These are phyloP conservation scores for Telenomus remus DNA, from an alignment of 1,140 invertebrate genomes.

Conservation along the genomic window DNA sequence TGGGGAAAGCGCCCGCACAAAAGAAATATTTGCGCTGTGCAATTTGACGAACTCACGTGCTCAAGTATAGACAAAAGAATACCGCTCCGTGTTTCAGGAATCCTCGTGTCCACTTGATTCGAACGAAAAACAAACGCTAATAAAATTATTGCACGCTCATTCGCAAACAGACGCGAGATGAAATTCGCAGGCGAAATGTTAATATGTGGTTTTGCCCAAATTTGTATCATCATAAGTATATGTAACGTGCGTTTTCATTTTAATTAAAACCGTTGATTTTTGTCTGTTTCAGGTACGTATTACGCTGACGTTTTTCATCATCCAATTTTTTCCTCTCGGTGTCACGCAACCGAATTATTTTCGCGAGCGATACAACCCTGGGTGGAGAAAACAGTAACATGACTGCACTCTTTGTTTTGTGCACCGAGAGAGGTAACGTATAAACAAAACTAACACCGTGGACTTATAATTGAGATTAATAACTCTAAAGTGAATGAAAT, in stretches of 20 bases:
- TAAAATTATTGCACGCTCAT: neutral
- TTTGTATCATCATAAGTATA: neutral
- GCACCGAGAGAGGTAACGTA: neutral
- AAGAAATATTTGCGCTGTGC: conserved; percentile 18
- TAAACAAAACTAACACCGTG: conserved; percentile 1
- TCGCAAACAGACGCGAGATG: too few species aligned
- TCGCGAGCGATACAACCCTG: too few species aligned
- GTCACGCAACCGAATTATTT: conserved; percentile 2
- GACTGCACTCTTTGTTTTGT: neutral
- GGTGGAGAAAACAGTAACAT: too few species aligned
- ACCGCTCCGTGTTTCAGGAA: neutral
- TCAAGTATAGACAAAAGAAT: conserved; percentile 6
- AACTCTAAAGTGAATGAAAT: conserved; percentile 30
- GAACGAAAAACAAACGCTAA: neutral
- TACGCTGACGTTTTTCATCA: neutral
- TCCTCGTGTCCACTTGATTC: conserved; percentile 1
- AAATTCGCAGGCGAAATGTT: too few species aligned
- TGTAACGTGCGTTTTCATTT: conserved; percentile 8
- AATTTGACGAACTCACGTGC: conserved; percentile 13
- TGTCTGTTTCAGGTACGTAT: conserved; percentile 32
- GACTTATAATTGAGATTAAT: conserved; percentile 27
- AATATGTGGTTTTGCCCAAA: too few species aligned
- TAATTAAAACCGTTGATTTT: conserved; percentile 14
- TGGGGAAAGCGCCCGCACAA: neutral
- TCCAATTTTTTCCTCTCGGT: too few species aligned